Conservation (phyloP, 1,140 invertebrate species). For the Drosophila obscura region DNA sequence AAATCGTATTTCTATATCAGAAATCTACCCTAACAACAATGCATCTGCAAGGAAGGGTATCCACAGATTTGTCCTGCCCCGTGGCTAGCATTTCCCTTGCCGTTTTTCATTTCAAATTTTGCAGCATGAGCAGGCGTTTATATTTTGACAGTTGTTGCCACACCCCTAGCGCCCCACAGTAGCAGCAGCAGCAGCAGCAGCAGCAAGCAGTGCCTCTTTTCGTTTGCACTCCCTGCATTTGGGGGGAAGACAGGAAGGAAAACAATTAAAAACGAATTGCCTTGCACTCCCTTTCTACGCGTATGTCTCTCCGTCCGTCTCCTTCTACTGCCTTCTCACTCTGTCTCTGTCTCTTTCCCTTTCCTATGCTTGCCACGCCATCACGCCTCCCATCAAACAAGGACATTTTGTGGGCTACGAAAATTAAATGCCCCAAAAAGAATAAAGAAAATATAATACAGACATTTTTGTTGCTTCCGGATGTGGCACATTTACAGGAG, state of each 20-base stretch:
- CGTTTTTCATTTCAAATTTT: constrained; percentile 60
- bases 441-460: constrained; percentile 9
- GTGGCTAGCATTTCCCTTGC: constrained; percentile 57
- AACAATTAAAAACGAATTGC: constrained; percentile 77
- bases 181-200: no score
- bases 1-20: no score
- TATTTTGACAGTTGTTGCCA: constrained; percentile 75
- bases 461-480: constrained; percentile 42
- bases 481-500: constrained; percentile 47
- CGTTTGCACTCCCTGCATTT: constrained; percentile 24
- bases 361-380: background rate
- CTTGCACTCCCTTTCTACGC: constrained; percentile 29
- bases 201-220: background rate
- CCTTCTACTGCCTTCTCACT: no score
- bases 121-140: constrained; percentile 69
- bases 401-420: constrained; percentile 36
- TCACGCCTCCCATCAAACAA: constrained; percentile 12
- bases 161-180: background rate
- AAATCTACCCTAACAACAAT: no score
- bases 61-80: constrained; percentile 20
- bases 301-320: no score
- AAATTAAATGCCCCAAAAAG: constrained; percentile 44
- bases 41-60: no score
- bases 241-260: constrained; percentile 26
- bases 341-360: background rate